These are phyloP conservation scores for Gerris lacustris DNA, from an alignment of 2,888 invertebrate genomes.

Conservation along the genomic window DNA sequence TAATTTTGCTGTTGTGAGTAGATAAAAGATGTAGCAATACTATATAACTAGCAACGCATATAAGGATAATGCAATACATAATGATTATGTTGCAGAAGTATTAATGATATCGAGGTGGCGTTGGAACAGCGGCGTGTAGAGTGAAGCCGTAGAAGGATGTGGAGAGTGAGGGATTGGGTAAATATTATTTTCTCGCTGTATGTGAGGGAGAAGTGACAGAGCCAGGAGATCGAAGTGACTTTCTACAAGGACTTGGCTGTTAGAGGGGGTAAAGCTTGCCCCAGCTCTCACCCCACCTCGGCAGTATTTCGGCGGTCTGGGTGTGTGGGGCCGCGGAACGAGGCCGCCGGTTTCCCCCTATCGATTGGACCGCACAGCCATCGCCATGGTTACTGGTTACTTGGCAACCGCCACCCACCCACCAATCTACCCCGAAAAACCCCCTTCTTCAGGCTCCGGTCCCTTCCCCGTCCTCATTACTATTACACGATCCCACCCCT, in stretches of 20 bases:
- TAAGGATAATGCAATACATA: too few species aligned
- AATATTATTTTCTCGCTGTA: background rate
- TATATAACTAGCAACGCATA: too few species aligned
- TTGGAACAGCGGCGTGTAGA: too few species aligned
- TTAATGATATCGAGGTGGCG: too few species aligned
- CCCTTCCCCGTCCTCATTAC: background rate
- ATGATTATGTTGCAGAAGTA: too few species aligned
- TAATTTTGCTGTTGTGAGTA: too few species aligned
- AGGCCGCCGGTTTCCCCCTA: constrained; percentile 5
- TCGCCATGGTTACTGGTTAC: constrained; percentile 3
- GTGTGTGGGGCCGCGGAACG: constrained; percentile 1
- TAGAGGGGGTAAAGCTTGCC: background rate
- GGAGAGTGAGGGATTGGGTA: too few species aligned
- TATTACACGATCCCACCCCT: background rate
- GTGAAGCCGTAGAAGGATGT: too few species aligned
- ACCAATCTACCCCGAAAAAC: background rate
- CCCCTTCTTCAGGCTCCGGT: background rate
- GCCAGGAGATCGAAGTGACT: background rate
- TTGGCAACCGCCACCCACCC: constrained; percentile 3
- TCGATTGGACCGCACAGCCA: background rate
- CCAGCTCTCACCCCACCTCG: background rate
- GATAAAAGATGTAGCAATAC: too few species aligned
- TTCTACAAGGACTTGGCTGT: background rate
- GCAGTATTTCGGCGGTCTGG: constrained; percentile 3
- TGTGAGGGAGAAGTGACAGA: background rate